Conservation (phyloP, 1,140 invertebrate species). For the Plodia interpunctella region DNA sequence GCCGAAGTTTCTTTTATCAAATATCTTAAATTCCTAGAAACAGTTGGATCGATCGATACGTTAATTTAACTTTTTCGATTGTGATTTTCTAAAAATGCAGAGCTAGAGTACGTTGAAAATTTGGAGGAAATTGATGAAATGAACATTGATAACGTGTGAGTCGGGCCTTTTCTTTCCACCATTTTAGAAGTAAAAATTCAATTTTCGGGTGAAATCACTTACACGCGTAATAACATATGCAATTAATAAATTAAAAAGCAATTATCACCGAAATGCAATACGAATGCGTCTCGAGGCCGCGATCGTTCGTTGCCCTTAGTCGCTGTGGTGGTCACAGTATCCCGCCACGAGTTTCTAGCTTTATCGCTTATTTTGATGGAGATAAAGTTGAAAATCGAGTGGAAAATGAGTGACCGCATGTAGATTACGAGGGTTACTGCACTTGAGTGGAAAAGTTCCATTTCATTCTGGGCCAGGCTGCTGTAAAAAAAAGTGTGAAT, state of each 20-base stretch:
- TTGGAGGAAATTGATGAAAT: too few relatives aligned
- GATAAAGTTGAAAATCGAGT: background rate
- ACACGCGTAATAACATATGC: too few relatives aligned
- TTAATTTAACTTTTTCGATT: too few relatives aligned
- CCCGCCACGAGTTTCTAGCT: background rate
- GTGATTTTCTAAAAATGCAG: too few relatives aligned
- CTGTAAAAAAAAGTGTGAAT: background rate
- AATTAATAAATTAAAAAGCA: background rate
- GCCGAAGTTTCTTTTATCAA: too few relatives aligned
- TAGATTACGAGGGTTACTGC: constrained; percentile 17
- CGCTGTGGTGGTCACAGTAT: constrained; percentile 20
- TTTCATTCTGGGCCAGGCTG: constrained; percentile 6
- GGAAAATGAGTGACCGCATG: background rate
- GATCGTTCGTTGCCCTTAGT: constrained; percentile 40
- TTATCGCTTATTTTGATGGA: background rate
- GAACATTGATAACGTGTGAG: too few relatives aligned
- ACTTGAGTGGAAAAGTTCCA: constrained; percentile 18
- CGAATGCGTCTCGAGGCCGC: constrained; percentile 40
- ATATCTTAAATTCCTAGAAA: too few relatives aligned
- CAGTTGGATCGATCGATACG: too few relatives aligned
- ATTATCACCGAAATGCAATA: constrained; percentile 39
- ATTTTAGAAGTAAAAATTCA: too few relatives aligned
- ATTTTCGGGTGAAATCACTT: too few relatives aligned
- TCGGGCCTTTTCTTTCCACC: too few relatives aligned
- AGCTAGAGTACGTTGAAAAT: too few relatives aligned